Evolutionary conservation across 2,888 invertebrate genomes (phyloP).

Genomic region (Cataglyphis altisquamis): DNA sequence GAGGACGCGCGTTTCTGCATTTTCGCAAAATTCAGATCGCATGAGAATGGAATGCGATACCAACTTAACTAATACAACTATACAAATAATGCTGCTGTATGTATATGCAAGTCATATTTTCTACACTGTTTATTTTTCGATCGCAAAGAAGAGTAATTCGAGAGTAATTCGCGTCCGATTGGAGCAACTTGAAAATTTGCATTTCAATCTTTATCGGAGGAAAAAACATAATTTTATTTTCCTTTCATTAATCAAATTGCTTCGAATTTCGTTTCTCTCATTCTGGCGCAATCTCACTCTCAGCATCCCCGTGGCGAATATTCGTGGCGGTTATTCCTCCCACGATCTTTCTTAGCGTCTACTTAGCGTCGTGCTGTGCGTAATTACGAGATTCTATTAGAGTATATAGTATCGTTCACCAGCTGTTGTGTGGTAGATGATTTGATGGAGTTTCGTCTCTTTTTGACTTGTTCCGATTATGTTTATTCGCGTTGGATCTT

Average conservation of each 20-base stretch:
- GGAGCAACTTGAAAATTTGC: neutral
- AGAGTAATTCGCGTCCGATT: neutral
- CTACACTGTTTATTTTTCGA: neutral
- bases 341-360: slow-evolving; percentile 20
- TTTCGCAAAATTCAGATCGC: slow-evolving; percentile 19
- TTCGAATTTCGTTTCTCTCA: neutral
- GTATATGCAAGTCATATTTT: neutral
- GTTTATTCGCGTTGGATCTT: slow-evolving; percentile 57
- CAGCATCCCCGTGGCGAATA: neutral
- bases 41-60: neutral
- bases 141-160: neutral
- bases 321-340: neutral
- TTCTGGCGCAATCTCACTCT: neutral
- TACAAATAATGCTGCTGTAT: neutral
- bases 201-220: neutral
- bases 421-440: slow-evolving; percentile 81
- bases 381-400: slow-evolving; percentile 68
- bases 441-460: slow-evolving; percentile 73
- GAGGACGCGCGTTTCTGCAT: slow-evolving; percentile 20
- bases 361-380: slow-evolving; percentile 73
- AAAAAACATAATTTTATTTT: neutral
- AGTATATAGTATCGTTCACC: slow-evolving; percentile 77
- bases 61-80: neutral
- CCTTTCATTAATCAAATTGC: neutral
- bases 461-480: slow-evolving; percentile 56